Percentiles rank a stretch among this genome's conserved stretches.
Conservation (phyloP, 2,113 vertebrate genomes). For the Eulemur rufifrons region DNA sequence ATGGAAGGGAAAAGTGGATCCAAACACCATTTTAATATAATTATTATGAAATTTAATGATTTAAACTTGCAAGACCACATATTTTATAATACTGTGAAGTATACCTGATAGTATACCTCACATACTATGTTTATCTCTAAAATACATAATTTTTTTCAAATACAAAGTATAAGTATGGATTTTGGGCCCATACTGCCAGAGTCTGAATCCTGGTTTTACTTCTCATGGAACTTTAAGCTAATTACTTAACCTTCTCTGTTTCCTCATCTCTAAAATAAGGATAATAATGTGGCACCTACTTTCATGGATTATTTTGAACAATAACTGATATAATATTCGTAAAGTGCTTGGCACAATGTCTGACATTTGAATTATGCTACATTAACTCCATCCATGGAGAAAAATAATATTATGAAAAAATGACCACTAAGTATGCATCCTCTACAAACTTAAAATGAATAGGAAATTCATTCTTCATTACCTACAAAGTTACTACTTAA, state of each 20-base stretch:
- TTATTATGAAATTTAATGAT: background rate
- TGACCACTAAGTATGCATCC: background rate
- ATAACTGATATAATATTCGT: background rate
- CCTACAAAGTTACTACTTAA: background rate
- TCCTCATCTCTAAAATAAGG: background rate
- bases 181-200: background rate
- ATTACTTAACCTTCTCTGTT: background rate
- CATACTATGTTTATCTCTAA: background rate
- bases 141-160: background rate
- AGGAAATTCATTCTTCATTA: background rate
- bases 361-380: background rate
- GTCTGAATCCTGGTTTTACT: conserved; percentile 10
- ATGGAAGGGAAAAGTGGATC: background rate
- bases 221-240: background rate
- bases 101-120: background rate
- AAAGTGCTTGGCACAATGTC: background rate
- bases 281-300: background rate
- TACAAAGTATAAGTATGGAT: background rate
- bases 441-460: background rate
- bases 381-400: background rate
- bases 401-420: background rate
- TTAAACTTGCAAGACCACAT: background rate
- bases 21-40: background rate
- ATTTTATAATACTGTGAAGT: background rate
- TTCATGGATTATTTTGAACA: background rate